phyloP scores from a whole-genome alignment of 2,113 vertebrate species.

The Vicugna pacos region DNA sequence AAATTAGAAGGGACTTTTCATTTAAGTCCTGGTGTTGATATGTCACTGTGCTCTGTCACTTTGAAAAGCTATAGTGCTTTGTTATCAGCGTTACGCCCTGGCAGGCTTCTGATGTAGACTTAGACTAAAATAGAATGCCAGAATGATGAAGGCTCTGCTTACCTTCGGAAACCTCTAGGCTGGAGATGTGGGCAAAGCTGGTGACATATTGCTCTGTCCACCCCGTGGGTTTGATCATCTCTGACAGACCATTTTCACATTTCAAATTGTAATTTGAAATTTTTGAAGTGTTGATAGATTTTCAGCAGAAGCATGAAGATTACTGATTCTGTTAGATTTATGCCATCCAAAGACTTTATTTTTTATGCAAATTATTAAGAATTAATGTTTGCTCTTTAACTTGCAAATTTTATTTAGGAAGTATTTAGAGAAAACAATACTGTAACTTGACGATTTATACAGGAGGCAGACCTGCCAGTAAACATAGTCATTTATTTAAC shows the following conservation, averaged over 20 bases:
- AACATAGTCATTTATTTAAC: background rate
- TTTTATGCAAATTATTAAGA: conserved; percentile 70
- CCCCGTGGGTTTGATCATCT: conserved; percentile 72
- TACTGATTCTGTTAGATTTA: background rate
- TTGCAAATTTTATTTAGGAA: conserved; percentile 15
- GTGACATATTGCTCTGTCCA: conserved; percentile 63
- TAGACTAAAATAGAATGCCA: conserved; percentile 86
- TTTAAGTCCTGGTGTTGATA: conserved; percentile 87
- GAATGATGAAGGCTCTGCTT: conserved; percentile 81
- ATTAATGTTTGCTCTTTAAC: conserved; percentile 52
- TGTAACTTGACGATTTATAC: background rate
- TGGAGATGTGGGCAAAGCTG: conserved; percentile 41
- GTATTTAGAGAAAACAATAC: background rate
- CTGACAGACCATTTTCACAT: conserved; percentile 48
- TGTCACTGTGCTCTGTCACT: conserved; percentile 87
- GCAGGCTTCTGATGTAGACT: conserved; percentile 84
- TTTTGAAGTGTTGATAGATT: conserved; percentile 38
- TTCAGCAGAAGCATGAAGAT: conserved; percentile 15
- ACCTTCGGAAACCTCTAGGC: conserved; percentile 68
- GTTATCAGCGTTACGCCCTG: conserved; percentile 85
- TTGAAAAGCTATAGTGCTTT: conserved; percentile 86
- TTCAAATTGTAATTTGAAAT: conserved; percentile 49
- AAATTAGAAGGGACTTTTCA: conserved; percentile 87
- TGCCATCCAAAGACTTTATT: background rate
- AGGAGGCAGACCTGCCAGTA: background rate